Evolutionary conservation across 2,113 vertebrate genomes (phyloP), one percentile per base, ranked within the genome.

Genomic region (Recurvirostra avosetta): DNA sequence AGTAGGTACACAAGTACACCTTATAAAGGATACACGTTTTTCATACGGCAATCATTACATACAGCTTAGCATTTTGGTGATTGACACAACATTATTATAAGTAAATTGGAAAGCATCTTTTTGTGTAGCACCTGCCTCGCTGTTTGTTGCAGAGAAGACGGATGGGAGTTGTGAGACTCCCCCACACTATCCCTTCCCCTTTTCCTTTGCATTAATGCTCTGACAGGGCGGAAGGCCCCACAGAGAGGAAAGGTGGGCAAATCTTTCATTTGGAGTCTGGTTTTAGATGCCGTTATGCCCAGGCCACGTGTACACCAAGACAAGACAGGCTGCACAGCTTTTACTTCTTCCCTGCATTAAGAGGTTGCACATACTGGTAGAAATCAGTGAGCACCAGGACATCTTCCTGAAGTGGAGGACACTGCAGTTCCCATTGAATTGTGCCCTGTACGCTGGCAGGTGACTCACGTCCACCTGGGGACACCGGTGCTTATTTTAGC

Each of bases 51-150:
- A 88, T 92, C 82, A 63, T 88, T 94, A 70, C 56, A 52, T 78
- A 88, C 58, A 80, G 74, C 30, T 96, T 93, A 73, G 63, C 66
- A 80, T 76, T 92, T 90, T 47, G 32, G 41, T 97, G 96, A 93
- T 90, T 95, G 94, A 94, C 95, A 94, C 83, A 95, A 91, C 53
- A 67, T 90, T 94, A 88, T 92, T 86, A 77, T 83, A 88, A 80
- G 67, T 92, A 95, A 92, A 87, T 82, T 83, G 78, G 81, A 93
- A 96, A 76, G 21, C 6, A 25, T 71, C 74, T 91, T 89, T 91
- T 92, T 36, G 77, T 89, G 53, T 36, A 92, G 70, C 95, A 96
- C 93, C 91, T 96, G 89, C 78, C 63, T 94, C 8, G 1, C 18
- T 86, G 26, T 90, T 92, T 91, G 63, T 56, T 70, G 47, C 70